phyloP scores from a whole-genome alignment of 2,113 vertebrate genomes.

The Cygnus atratus region DNA sequence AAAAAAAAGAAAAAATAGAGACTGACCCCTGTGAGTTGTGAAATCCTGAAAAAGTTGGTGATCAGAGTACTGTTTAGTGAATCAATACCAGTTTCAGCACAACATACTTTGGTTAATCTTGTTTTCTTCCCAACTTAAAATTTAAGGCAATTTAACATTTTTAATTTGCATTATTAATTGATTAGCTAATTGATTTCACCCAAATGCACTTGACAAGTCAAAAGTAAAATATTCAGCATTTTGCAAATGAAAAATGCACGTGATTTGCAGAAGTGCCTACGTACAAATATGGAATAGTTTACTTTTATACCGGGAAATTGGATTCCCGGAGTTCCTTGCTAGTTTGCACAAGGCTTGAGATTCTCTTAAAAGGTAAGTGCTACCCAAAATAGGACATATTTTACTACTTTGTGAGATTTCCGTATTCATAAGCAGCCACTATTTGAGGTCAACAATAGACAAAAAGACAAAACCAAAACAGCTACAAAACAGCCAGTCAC shows the following conservation, averaged over 20 bases:
- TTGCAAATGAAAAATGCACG: background rate
- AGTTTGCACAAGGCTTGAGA: background rate
- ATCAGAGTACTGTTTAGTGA: background rate
- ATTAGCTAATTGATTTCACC: background rate
- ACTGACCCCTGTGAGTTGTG: background rate
- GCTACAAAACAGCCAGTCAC: background rate
- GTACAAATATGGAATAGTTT: background rate
- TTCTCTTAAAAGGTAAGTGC: background rate
- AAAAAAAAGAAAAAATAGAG: background rate
- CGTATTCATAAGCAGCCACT: background rate
- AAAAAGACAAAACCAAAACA: background rate
- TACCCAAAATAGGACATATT: background rate
- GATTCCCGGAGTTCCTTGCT: background rate
- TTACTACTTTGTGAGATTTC: background rate
- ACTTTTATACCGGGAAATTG: background rate
- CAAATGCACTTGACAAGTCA: background rate
- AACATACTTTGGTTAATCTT: background rate
- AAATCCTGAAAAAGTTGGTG: background rate
- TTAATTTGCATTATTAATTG: background rate
- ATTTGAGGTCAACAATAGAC: background rate
- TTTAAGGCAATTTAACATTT: background rate
- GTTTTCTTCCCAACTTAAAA: background rate
- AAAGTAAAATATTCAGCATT: background rate
- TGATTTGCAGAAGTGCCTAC: background rate
- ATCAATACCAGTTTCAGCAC: background rate